phyloP scores from a whole-genome alignment of 2,888 invertebrate species.

The Dasypolia templi region DNA sequence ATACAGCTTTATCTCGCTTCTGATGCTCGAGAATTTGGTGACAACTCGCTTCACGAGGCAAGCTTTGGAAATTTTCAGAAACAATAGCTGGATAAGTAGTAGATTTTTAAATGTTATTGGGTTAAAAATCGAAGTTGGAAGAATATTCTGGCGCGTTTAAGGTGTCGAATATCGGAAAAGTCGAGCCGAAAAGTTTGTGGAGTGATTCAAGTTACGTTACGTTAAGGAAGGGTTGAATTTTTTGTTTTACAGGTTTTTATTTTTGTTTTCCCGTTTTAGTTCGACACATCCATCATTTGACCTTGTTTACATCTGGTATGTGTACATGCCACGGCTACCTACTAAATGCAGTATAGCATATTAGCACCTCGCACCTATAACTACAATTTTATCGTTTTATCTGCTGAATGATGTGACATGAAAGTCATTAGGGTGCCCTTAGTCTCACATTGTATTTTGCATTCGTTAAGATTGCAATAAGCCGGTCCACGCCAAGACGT shows the following conservation, averaged over 20 bases:
- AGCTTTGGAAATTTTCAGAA: constrained; percentile 34
- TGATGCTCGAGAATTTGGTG: constrained; percentile 78
- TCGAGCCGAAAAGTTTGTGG: constrained; percentile 18
- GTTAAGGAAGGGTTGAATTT: neutral
- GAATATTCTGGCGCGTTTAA: neutral
- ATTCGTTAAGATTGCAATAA: constrained; percentile 78
- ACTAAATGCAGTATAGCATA: neutral
- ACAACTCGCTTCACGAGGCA: constrained; percentile 63
- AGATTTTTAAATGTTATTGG: constrained; percentile 10
- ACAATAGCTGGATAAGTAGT: constrained; percentile 3
- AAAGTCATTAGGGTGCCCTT: constrained; percentile 75
- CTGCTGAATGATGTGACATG: constrained; percentile 66
- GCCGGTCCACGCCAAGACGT: constrained; percentile 79
- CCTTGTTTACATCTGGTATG: neutral
- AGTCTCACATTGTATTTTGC: constrained; percentile 78
- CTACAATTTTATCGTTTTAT: constrained; percentile 62
- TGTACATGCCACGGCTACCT: neutral
- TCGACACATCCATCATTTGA: neutral
- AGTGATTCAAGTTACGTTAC: constrained; percentile 16
- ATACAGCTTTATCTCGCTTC: constrained; percentile 80
- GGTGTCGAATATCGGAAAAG: constrained; percentile 22
- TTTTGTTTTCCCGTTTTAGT: neutral
- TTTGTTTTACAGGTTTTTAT: neutral
- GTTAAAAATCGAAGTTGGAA: neutral
- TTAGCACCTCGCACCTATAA: constrained; percentile 27